Conservation (phyloP, 1,140 invertebrate species). For the fruit fly (Drosophila melanogaster) region Release_6_plus_ISO1_MT NC_004354.4:1580501-1581000, state of each 20-base stretch:
- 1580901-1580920: conserved; percentile 29
- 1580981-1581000: background rate
- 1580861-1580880: background rate
- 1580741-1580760: conserved; percentile 84
- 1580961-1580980: background rate
- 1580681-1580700: conserved; percentile 1
- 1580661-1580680: conserved; percentile 13
- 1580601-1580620: background rate
- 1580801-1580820: conserved; percentile 32
- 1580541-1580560: no score
- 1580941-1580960: conserved; percentile 57
- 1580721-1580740: conserved; percentile 56
- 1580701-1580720: conserved; percentile 50
- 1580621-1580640: conserved; percentile 29
- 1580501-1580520: no score
- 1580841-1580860: conserved; percentile 3
- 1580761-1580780: conserved; percentile 84
- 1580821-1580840: background rate
- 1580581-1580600: no score
- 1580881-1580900: conserved; percentile 5
- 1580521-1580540: no score
- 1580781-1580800: conserved; percentile 77
- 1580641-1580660: conserved; percentile 63
- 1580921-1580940: conserved; percentile 71
- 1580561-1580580: no score